Base-by-base conservation (phyloP, 2,113 vertebrate genomes). In the Poicephalus meyeri region DNA sequence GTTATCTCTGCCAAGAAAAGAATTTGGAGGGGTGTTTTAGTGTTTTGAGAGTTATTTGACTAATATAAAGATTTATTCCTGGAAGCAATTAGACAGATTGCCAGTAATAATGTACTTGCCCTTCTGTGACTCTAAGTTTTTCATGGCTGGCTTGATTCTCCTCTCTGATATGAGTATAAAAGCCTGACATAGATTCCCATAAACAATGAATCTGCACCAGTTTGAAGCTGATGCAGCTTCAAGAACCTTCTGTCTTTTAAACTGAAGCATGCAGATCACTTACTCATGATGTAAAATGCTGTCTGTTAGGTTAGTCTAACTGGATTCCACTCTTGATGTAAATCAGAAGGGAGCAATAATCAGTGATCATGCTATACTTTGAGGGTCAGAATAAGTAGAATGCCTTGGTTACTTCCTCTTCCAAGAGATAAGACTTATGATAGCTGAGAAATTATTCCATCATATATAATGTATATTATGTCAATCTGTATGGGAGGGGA, bases 1-100 rank as follows among this genome's bases (percentile, higher is more conserved):
- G 58, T 86, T 68, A 10, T 63, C 58, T 93, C 60, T 80, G 70
- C 74, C 91, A 88, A 78, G 17, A 44, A 86, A 83, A 91, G 4
- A 93, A 29, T 20, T 47, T 65, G 84, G 49, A 91, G 64, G 44
- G 31, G 25, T 77, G 10, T 70, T 89, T 41, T 71, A 58, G 20
- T 65, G 41, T 81, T 90, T 91, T 72, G 46, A 80, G 50, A 95
- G 83, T 63, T 10, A 73, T n/a, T 89, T 89, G 88, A 68, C 68
- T 88, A 91, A 86, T 52, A 44, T 21, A 55, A 65, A 70, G 17
- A 68, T 94, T 95, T 61, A 72, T 97, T 97, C 86, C 89, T 90
- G 89, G 77, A 96, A 96, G 70, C 61, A 24, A 86, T 86, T 56
- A 39, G 41, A 49, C 68, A 76, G 44, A 44, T 80, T 74, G 56